Base-by-base conservation (phyloP, 2,888 invertebrate genomes). In the Spisula subtruncata region DNA sequence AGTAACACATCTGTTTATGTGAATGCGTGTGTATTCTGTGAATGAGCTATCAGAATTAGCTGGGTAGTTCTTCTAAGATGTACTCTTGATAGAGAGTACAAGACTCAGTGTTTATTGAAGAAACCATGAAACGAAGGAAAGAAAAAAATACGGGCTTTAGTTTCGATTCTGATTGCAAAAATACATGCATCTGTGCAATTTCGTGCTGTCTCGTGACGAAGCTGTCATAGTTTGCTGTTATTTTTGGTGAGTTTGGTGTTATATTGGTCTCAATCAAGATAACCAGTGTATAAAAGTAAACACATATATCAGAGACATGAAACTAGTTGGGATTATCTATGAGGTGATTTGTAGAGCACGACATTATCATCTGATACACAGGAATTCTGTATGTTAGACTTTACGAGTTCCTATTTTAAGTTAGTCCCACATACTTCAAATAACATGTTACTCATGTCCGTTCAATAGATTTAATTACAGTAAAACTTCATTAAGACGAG, bases 1-100 rank as follows among this genome's bases (percentile, higher is more conserved):
- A 83, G 35, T 25, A 84, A 25, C 14, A 71, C 83, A 84, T 84
- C 83, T 71, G 41, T 41, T 41, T 41, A 41, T 41, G 41, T 41
- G 41, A 5, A 41, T 41, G 71, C 32, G 25, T 25, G 14, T 14
- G 6, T 71, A 71, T 71, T 12, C 14, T 29, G 29, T 71, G 71
- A 25, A 29, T 12, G 71, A 10, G 32, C 71, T 25, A 29, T 71
- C 32, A 71, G 25, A 71, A n/a, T 25, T 29, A 25, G 71, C 32
- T 29, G n/a, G 25, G 8, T 41, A 41, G 41, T n/a, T n/a, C n/a
- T 25, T 66, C 1, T 20, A 29, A 71, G 71, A 71, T 71, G n/a
- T 25, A 25, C 25, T 71, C 25, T 29, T 71, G 71, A 71, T 71
- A 71, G 25, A 16, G 71, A 25, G 32, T 71, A 32, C 14, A 29